Conservation (phyloP, 2,888 invertebrate species). For the Flabesymbios commensalis region DNA sequence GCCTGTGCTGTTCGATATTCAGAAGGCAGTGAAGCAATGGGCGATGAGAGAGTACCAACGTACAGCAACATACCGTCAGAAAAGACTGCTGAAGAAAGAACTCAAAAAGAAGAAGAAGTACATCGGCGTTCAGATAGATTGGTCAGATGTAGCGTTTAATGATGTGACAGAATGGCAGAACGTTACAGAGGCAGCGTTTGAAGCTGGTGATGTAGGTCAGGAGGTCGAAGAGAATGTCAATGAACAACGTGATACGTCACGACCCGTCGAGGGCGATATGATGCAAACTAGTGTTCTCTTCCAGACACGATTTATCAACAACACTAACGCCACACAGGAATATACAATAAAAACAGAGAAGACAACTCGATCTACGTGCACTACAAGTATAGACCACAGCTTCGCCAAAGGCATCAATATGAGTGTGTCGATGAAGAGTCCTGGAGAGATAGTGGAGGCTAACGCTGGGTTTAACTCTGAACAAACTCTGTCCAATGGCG, state of each 20-base stretch:
- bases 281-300: slow-evolving; percentile 35
- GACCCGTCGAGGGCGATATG: too few relatives aligned
- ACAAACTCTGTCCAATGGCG: slow-evolving; percentile 53
- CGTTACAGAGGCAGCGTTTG: neutral
- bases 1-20: slow-evolving; percentile 23
- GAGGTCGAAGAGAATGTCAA: too few relatives aligned
- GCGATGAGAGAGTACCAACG: slow-evolving; percentile 24
- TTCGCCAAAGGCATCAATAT: slow-evolving; percentile 55
- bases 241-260: too few relatives aligned
- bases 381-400: slow-evolving; percentile 30
- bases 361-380: slow-evolving; percentile 31
- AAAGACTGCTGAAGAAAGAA: slow-evolving; percentile 17
- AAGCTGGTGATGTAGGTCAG: too few relatives aligned
- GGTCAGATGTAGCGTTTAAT: slow-evolving; percentile 27
- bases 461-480: slow-evolving; percentile 60
- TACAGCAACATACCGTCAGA: slow-evolving; percentile 27
- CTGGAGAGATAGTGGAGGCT: slow-evolving; percentile 59
- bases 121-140: slow-evolving; percentile 28
- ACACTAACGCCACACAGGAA: slow-evolving; percentile 32
- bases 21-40: slow-evolving; percentile 30
- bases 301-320: slow-evolving; percentile 40
- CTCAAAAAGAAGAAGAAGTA: slow-evolving; percentile 18
- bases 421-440: slow-evolving; percentile 56
- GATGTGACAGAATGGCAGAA: slow-evolving; percentile 29
- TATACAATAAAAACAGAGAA: slow-evolving; percentile 41